phyloP scores from a whole-genome alignment of 1,140 invertebrate species.

The Drosophila ohnishii region DNA sequence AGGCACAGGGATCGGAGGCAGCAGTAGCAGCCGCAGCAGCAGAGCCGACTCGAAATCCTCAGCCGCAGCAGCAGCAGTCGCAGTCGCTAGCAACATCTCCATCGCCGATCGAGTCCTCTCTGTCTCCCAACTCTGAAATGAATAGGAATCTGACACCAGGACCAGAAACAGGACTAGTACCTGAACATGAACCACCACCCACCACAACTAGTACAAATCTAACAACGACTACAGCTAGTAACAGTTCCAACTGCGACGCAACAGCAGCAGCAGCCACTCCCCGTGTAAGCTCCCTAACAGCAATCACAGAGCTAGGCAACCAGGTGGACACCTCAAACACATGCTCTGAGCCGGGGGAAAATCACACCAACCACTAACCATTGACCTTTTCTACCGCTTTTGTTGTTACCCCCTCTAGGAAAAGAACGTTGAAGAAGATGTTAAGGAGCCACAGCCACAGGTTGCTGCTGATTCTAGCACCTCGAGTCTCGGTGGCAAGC shows the following conservation, averaged over 20 bases:
- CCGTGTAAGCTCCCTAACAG: conserved; percentile 6
- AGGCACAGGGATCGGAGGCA: conserved; percentile 13
- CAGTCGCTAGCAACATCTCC: conserved; percentile 12
- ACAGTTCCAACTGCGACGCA: not conserved
- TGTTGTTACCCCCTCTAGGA: conserved; percentile 8
- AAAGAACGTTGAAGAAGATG: not conserved
- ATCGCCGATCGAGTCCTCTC: conserved; percentile 27
- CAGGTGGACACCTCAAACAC: conserved; percentile 39
- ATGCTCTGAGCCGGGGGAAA: conserved; percentile 22
- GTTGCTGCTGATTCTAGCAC: not conserved
- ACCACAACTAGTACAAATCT: conserved; percentile 19
- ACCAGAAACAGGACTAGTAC: conserved; percentile 6
- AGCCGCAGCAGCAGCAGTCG: conserved; percentile 4
- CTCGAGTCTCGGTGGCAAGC: not conserved
- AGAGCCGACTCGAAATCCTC: not conserved
- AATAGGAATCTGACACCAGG: conserved; percentile 2
- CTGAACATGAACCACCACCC: conserved; percentile 7
- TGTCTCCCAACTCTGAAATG: conserved; percentile 35
- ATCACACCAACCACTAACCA: conserved; percentile 30
- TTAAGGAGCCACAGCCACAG: not conserved
- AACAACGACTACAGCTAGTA: not conserved
- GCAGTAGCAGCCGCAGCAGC: conserved; percentile 4
- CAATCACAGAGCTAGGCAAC: conserved; percentile 23
- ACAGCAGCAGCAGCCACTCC: conserved; percentile 7
- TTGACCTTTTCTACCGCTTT: conserved; percentile 21